phyloP scores from a whole-genome alignment of 2,888 invertebrate genomes.

The Plutella xylostella region DNA sequence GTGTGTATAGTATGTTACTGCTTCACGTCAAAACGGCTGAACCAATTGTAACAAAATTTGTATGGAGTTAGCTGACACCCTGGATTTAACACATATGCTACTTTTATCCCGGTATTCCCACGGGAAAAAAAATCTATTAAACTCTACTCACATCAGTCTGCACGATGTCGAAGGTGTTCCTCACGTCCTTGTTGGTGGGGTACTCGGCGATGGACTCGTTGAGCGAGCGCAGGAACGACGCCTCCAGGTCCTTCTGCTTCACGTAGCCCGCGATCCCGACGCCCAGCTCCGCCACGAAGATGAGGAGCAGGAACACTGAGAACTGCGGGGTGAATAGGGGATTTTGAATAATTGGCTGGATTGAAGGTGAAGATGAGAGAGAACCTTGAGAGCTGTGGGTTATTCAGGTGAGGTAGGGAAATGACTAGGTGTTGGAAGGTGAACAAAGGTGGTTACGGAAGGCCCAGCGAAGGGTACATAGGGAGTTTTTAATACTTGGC shows the following conservation, averaged over 20 bases:
- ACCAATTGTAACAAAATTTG: neutral
- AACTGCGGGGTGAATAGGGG: conserved; percentile 65
- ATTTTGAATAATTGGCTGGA: neutral
- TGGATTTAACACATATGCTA: too few species aligned
- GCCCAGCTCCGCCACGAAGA: conserved; percentile 86
- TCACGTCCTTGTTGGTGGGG: conserved; percentile 70
- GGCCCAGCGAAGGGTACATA: too few species aligned
- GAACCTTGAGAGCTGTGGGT: too few species aligned
- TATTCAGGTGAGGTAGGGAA: too few species aligned
- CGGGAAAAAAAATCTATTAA: too few species aligned
- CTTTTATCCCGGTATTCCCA: neutral
- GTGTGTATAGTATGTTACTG: neutral
- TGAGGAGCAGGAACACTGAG: conserved; percentile 79
- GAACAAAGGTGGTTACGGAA: too few species aligned
- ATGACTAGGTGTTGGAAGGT: too few species aligned
- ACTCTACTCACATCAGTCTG: conserved; percentile 82
- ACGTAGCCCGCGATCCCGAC: conserved; percentile 88
- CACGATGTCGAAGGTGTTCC: conserved; percentile 84
- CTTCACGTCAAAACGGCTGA: too few species aligned
- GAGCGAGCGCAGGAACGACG: conserved; percentile 76
- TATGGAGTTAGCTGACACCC: too few species aligned
- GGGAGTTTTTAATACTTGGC: too few species aligned
- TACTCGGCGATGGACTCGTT: conserved; percentile 80
- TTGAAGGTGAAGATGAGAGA: neutral
- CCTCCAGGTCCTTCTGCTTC: conserved; percentile 76